Percentiles rank a stretch among this genome's conserved stretches.
phyloP scores from a whole-genome alignment of 23 tunicate genomes.

The Corella eumyota region DNA sequence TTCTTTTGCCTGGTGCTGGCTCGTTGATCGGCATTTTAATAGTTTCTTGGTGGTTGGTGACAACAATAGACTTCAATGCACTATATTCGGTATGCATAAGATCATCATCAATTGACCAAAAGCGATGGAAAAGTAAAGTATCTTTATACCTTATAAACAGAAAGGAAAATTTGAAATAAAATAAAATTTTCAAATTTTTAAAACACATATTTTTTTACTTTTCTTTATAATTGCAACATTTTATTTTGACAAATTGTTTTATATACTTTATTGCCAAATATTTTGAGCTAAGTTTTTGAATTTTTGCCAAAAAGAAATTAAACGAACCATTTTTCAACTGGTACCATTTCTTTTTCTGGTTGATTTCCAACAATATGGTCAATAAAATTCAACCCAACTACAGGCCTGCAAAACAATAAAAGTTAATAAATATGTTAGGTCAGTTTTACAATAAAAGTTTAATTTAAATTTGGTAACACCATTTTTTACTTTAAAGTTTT shows the following conservation, averaged over 20 bases:
- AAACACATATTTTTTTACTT: too few species aligned
- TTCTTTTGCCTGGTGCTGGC: constrained; percentile 89
- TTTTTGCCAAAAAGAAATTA: too few species aligned
- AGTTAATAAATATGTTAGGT: too few species aligned
- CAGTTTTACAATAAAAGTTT: too few species aligned
- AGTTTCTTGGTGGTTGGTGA: constrained; percentile 89
- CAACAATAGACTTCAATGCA: constrained; percentile 79
- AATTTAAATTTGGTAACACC: too few species aligned
- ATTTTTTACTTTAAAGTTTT: too few species aligned
- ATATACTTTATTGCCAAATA: too few species aligned
- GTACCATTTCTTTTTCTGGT: constrained; percentile 65
- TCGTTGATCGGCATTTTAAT: constrained; percentile 98
- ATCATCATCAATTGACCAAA: constrained; percentile 95
- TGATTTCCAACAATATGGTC: constrained; percentile 98
- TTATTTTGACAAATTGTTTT: too few species aligned
- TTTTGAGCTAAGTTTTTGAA: too few species aligned
- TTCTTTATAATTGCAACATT: too few species aligned
- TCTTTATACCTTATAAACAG: constrained; percentile 96
- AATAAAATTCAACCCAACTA: constrained; percentile 40
- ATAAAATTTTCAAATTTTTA: too few species aligned
- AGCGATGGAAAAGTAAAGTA: constrained; percentile 92
- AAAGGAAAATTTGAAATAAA: too few species aligned
- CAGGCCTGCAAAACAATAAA: constrained; percentile 61
- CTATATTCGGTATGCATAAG: constrained; percentile 97
- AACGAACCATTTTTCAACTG: constrained; percentile 52